Evolutionary conservation across 2,888 invertebrate species (phyloP).

Genomic region (Latrodectus elegans): DNA sequence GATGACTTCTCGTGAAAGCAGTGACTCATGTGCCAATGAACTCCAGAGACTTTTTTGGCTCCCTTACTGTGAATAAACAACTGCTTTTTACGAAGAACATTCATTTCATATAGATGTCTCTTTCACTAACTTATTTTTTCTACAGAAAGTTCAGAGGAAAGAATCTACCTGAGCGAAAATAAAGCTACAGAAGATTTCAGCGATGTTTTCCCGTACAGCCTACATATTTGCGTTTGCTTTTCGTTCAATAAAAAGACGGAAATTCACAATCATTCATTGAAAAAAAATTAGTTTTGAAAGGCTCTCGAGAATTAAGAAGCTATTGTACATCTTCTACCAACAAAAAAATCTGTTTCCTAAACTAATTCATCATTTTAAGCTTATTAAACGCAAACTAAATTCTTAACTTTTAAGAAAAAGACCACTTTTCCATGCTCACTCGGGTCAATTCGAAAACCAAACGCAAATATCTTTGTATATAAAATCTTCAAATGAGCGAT

Average conservation of each 20-base stretch:
- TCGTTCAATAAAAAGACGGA: constrained; percentile 11
- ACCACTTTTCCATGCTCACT: background rate
- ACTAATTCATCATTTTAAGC: no score
- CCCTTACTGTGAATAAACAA: constrained; percentile 40
- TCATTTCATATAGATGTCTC: constrained; percentile 37
- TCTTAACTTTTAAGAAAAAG: background rate
- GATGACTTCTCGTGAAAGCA: constrained; percentile 26
- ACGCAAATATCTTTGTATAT: constrained; percentile 54
- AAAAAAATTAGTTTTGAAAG: no score
- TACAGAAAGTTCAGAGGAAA: constrained; percentile 46
- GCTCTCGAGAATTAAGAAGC: no score
- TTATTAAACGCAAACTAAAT: background rate
- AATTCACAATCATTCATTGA: no score
- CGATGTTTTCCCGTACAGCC: constrained; percentile 21
- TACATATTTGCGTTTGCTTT: constrained; percentile 52
- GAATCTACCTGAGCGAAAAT: background rate
- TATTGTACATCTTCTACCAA: no score
- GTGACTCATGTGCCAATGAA: constrained; percentile 50
- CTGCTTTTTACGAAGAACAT: constrained; percentile 44
- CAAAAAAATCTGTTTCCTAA: no score
- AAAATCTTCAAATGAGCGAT: constrained; percentile 55
- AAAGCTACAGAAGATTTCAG: constrained; percentile 20
- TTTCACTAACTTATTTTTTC: constrained; percentile 62
- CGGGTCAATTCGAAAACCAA: constrained; percentile 43
- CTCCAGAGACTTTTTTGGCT: constrained; percentile 25